A percentile compares a stretch with the other conserved stretches of the same genome.
Evolutionary conservation across 1,140 invertebrate species (phyloP).

Genomic region (Melitaea cinxia): DNA sequence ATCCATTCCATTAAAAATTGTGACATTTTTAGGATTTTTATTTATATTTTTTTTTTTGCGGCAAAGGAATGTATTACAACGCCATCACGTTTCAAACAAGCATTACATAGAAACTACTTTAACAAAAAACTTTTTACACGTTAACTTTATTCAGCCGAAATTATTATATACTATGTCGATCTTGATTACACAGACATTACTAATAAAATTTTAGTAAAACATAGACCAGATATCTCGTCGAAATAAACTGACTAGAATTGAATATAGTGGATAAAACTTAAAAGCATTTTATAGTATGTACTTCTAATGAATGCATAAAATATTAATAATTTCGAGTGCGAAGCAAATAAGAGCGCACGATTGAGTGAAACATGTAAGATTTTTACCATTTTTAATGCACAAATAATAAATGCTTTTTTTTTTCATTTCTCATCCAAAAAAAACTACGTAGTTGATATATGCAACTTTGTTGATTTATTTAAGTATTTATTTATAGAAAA

Average conservation of each 20-base stretch:
- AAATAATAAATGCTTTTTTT: no score
- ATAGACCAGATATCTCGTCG: constrained; percentile 19
- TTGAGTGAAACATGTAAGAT: no score
- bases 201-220: constrained; percentile 1
- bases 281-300: no score
- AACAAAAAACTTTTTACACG: neutral
- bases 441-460: no score
- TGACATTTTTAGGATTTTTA: constrained; percentile 40
- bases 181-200: neutral
- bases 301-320: neutral
- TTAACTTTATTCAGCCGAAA: constrained; percentile 5
- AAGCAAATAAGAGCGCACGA: no score
- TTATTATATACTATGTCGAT: constrained; percentile 1
- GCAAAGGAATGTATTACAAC: constrained; percentile 63
- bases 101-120: constrained; percentile 11
- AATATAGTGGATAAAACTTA: no score
- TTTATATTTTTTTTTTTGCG: constrained; percentile 41
- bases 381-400: no score
- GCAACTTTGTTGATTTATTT: no score
- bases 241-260: constrained; percentile 12
- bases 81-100: constrained; percentile 58
- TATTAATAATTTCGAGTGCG: no score
- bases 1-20: constrained; percentile 61
- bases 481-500: no score
- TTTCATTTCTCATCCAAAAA: no score